Evolutionary conservation across 2,113 vertebrate species (phyloP), one percentile per base, ranked within the genome.

Genomic region (Azemiops feae): DNA sequence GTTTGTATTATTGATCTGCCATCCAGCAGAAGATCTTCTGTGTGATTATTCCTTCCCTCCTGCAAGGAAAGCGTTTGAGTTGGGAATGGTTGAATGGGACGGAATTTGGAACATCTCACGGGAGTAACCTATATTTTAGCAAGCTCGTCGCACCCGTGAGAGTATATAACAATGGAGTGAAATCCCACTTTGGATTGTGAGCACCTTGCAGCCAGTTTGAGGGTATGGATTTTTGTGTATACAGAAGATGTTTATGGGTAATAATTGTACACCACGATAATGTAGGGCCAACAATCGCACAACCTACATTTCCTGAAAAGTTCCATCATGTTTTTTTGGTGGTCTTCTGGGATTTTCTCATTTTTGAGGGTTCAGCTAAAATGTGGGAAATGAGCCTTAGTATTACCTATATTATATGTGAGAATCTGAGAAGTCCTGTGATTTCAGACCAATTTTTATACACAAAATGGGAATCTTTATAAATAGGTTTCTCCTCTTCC

Each of bases 21-120:
- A 97, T 97, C 98, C 95, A 94, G 92, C 96, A 97, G 96, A 97
- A 96, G 95, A 95, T 98, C 97, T 97, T 96, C 97, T 97, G 97
- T 97, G 91, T 94, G 97, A 97, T 97, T 97, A 97, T 97, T 97
- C 97, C 96, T 97, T 95, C 97, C 95, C 97, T 97, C 95, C 96
- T 95, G 94, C 54, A 57, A 54, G 45, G 97, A 94, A 96, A 97
- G 97, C 92, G 95, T 96, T 97, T 97, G 97, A 96, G 60, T 97
- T 98, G 96, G 92, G 95, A 96, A 97, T 97, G 97, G 96, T 93
- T 93, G 91, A 93, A 85, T 93, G 47, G 53, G 95, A 96, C 96
- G 95, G 96, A 95, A 97, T 97, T 95, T 96, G 94, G 91, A 96
- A 94, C 92, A 94, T 93, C 57, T 94, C 91, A 94, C 94, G 95